Base-by-base conservation (phyloP, 2,113 vertebrate genomes). In the Cromileptes altivelis region DNA sequence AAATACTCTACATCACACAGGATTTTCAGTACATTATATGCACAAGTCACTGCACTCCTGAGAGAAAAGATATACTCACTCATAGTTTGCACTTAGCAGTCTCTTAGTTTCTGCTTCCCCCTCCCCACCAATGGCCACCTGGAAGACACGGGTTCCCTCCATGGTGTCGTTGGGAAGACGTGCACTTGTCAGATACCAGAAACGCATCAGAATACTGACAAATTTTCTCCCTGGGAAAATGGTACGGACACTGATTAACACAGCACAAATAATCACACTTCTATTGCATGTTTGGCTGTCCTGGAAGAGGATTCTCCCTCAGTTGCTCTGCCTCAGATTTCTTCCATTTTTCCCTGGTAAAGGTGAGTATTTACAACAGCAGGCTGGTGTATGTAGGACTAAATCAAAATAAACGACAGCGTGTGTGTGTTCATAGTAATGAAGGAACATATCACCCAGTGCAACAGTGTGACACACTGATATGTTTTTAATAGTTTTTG, bases 151-250 rank as follows among this genome's bases (percentile, higher is more conserved):
- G 30, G 93, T 88, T 90, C 95, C 96, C 68, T 96, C 95, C 78
- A 96, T 47, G 25, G 88, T 92, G 0, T 92, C 89, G 0, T 96
- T 96, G 70, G 97, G 96, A 60, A 99, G 92, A 37, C 65, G 93
- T 23, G 95, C 96, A 78, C 94, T 97, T 4, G 97, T 97, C 87
- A 98, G 91, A 90, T 99, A 99, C 97, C 97, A 99, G 94, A 98
- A 99, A 23, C 96, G 96, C 97, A 98, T 98, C 91, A 98, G 89
- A 91, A 99, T 99, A 67, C 96, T 96, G 91, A 98, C 98, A 95
- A 98, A 99, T 85, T 97, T 98, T 65, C 97, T 97, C 80, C 96
- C 98, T 98, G 89, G 84, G 85, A 75, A 87, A 76, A 86, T 67
- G 50, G n/a, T 1, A 21, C 3, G 1, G n/a, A 42, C 40, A 53